Evolutionary conservation across 1,140 invertebrate genomes (phyloP).

Genomic region (Battus philenor): DNA sequence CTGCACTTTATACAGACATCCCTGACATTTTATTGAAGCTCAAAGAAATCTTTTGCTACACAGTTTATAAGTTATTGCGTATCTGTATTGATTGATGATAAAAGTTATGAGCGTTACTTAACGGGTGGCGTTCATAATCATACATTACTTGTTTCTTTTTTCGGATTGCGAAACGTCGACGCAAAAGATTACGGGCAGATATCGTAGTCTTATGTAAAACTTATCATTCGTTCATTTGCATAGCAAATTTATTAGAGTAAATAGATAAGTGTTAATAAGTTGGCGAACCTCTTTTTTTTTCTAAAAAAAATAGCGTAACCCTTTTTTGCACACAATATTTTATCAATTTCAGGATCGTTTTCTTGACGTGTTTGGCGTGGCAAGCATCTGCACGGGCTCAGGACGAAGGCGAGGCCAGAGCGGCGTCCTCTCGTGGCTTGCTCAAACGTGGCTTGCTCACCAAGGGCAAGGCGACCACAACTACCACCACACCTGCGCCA

Average conservation of each 20-base stretch:
- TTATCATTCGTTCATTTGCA: no score
- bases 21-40: slow-evolving; percentile 36
- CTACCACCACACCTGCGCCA: slow-evolving; percentile 54
- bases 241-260: no score
- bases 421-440: slow-evolving; percentile 37
- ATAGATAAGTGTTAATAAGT: no score
- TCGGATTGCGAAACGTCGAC: neutral
- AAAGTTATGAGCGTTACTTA: neutral
- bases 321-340: no score
- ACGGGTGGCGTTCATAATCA: neutral
- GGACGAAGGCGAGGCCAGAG: slow-evolving; percentile 41
- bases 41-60: neutral
- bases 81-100: no score
- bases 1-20: slow-evolving; percentile 17
- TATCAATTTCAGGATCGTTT: slow-evolving; percentile 46
- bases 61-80: no score
- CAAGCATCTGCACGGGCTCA: slow-evolving; percentile 37
- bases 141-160: neutral
- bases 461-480: slow-evolving; percentile 51
- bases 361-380: slow-evolving; percentile 46
- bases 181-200: neutral
- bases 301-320: no score
- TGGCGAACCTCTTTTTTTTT: no score
- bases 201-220: neutral
- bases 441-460: slow-evolving; percentile 46